Conservation (phyloP, 2,113 vertebrate genomes). For the Ariopsis seemanni region DNA sequence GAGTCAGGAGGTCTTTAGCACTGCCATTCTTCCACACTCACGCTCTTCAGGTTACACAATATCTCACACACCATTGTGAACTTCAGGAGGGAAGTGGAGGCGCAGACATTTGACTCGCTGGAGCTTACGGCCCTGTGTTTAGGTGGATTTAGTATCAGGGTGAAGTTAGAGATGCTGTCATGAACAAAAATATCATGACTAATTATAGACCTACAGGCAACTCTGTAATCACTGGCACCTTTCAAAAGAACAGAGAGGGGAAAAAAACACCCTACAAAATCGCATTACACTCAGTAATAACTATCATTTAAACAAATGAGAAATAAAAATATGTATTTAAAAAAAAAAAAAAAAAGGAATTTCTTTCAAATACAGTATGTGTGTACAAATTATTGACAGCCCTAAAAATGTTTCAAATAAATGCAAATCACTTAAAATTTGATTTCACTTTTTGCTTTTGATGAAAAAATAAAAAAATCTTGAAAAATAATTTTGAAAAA, state of each 20-base stretch:
- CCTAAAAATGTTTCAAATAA: not conserved
- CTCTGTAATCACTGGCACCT: not conserved
- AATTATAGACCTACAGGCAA: not conserved
- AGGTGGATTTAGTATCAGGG: not conserved
- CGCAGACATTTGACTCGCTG: constrained; percentile 13
- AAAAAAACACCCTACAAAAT: not conserved
- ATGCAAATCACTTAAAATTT: not conserved
- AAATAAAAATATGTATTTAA: not conserved
- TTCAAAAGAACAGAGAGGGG: not conserved
- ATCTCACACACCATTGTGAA: constrained; percentile 10
- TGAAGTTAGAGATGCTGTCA: not conserved
- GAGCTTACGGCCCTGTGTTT: not conserved
- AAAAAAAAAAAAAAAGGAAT: not conserved
- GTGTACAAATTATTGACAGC: not conserved
- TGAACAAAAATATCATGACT: not conserved
- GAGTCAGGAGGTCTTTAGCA: constrained; percentile 20
- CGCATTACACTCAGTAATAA: not conserved
- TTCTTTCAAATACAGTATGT: not conserved
- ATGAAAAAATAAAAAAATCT: too few species aligned
- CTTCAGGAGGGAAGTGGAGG: not conserved
- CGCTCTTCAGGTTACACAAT: constrained; percentile 29
- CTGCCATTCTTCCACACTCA: constrained; percentile 20
- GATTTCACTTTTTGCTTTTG: not conserved
- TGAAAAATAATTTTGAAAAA: too few species aligned
- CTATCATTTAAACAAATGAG: not conserved